Conservation (phyloP, 2,113 vertebrate genomes). For the Elephantulus edwardii region DNA sequence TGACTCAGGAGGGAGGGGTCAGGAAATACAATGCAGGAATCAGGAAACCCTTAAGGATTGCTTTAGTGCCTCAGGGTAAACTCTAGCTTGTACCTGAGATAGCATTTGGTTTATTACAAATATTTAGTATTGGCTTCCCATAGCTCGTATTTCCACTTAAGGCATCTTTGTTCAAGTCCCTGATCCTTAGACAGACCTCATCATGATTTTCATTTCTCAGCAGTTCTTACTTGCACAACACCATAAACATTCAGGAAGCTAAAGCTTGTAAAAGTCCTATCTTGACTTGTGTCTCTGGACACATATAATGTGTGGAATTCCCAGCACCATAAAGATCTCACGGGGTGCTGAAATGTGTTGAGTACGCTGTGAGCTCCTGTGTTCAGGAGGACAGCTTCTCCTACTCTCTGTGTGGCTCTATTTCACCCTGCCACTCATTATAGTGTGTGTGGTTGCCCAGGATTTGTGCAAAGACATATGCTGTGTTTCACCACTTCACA, state of each 20-base stretch:
- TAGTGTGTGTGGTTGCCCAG: slow-evolving; percentile 46
- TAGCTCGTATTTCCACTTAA: slow-evolving; percentile 43
- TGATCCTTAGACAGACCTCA: slow-evolving; percentile 57
- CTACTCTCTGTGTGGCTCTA: background rate
- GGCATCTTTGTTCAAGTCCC: slow-evolving; percentile 68
- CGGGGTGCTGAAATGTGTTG: slow-evolving; percentile 59
- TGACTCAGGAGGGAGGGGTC: no score
- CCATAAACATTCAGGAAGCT: slow-evolving; percentile 50
- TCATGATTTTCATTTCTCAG: slow-evolving; percentile 52
- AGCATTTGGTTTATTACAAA: no score
- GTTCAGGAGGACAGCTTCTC: slow-evolving; percentile 62
- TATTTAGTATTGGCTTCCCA: no score
- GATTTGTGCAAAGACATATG: slow-evolving; percentile 53
- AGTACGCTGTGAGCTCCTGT: slow-evolving; percentile 11
- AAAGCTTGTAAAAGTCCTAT: slow-evolving; percentile 51
- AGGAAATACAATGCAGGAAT: no score
- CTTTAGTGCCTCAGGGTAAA: no score
- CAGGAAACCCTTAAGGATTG: no score
- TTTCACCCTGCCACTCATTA: slow-evolving; percentile 71
- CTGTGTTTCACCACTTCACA: slow-evolving; percentile 7
- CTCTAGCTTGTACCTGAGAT: no score
- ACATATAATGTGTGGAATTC: slow-evolving; percentile 51
- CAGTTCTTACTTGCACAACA: slow-evolving; percentile 58
- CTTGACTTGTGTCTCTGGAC: slow-evolving; percentile 45
- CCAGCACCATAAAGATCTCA: slow-evolving; percentile 55